Conservation (phyloP, 1,140 invertebrate genomes). For the Lethocerus indicus region DNA sequence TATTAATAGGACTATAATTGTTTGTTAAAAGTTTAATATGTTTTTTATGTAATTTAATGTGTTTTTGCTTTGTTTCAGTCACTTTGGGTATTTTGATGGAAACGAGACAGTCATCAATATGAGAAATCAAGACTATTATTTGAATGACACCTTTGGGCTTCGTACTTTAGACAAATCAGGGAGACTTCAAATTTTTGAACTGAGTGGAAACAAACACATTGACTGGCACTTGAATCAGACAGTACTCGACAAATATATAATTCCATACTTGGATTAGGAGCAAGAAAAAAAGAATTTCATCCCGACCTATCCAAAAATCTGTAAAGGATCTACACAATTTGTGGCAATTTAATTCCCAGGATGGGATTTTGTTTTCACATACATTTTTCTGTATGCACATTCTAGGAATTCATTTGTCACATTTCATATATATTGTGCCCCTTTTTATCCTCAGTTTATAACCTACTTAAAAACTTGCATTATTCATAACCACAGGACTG, state of each 20-base stretch:
- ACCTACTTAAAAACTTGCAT: too few species aligned
- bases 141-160: conserved; percentile 58
- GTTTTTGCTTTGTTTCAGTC: conserved; percentile 44
- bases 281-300: conserved; percentile 1
- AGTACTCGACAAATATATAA: conserved; percentile 57
- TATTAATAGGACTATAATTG: too few species aligned
- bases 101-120: conserved; percentile 59
- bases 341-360: neutral
- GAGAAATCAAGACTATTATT: conserved; percentile 48
- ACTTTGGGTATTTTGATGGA: conserved; percentile 65
- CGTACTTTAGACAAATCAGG: conserved; percentile 46
- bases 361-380: neutral
- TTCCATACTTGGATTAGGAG: conserved; percentile 56
- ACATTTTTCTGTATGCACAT: neutral
- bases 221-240: conserved; percentile 63
- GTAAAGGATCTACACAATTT: neutral
- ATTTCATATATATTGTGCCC: neutral
- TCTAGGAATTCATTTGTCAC: neutral
- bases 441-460: too few species aligned
- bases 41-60: too few species aligned
- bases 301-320: conserved; percentile 3
- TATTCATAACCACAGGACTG: too few species aligned
- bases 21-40: too few species aligned
- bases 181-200: conserved; percentile 43
- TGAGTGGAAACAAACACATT: conserved; percentile 57